Percentiles rank a stretch among this genome's conserved stretches.
These are phyloP conservation scores for Pipra filicauda DNA, from an alignment of 2,113 vertebrate species.

Conservation along the genomic window DNA sequence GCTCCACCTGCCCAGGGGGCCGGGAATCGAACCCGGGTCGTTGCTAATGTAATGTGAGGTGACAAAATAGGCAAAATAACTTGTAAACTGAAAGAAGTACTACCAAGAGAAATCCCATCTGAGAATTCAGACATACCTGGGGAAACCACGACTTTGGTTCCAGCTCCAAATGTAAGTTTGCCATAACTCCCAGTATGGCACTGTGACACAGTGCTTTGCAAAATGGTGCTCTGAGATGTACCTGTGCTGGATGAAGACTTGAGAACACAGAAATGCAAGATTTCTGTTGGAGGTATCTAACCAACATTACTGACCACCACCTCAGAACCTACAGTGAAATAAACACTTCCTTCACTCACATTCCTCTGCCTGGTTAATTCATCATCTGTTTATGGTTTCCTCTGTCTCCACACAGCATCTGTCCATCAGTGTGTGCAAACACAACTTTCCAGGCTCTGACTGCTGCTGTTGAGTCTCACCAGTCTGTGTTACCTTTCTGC, in stretches of 20 bases:
- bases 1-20: no score
- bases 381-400: neutral
- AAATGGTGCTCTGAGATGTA: neutral
- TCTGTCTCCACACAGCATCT: neutral
- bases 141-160: neutral
- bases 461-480: neutral
- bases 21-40: no score
- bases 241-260: neutral
- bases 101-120: neutral
- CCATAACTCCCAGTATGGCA: neutral
- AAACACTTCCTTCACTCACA: neutral
- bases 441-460: neutral
- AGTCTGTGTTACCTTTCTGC: neutral
- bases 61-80: neutral
- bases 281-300: neutral
- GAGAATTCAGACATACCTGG: neutral
- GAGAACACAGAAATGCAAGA: neutral
- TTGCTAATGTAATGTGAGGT: neutral
- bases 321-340: neutral
- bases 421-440: neutral
- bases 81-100: neutral
- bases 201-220: neutral
- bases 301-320: rapidly evolving
- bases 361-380: neutral
- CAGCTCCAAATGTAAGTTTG: neutral